Percentiles rank a stretch among this genome's conserved stretches.
phyloP scores from a whole-genome alignment of 2,888 invertebrate species.

The Quadroppia sp. region DNA sequence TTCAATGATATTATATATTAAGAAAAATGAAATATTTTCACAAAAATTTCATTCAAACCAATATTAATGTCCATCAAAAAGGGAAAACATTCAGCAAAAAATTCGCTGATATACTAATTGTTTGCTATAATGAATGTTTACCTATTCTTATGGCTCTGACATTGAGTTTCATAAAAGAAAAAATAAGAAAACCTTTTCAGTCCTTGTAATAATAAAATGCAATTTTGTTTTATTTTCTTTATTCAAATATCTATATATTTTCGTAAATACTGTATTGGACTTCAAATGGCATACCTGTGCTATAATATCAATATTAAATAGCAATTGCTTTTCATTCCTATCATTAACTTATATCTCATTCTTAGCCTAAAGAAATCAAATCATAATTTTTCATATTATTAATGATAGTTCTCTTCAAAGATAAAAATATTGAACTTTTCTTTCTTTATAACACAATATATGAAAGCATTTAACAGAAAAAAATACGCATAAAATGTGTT shows the following conservation, averaged over 20 bases:
- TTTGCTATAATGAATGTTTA: neutral
- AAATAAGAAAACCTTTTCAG: neutral
- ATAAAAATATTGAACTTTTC: neutral
- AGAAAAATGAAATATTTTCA: no score
- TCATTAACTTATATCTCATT: slow-evolving; percentile 5
- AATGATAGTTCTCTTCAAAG: neutral
- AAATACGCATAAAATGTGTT: no score
- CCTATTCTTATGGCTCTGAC: slow-evolving; percentile 1
- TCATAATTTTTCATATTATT: neutral
- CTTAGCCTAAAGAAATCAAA: slow-evolving; percentile 13
- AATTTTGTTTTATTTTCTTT: neutral
- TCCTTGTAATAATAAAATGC: slow-evolving; percentile 11
- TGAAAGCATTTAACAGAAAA: no score
- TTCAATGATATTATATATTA: no score
- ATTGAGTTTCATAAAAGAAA: neutral
- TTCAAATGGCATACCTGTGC: neutral
- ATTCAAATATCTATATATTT: neutral
- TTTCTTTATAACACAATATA: no score
- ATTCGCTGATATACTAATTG: slow-evolving; percentile 14
- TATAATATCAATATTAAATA: neutral
- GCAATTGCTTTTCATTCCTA: neutral
- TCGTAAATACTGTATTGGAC: neutral
- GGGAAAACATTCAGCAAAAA: no score
- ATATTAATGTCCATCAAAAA: no score
- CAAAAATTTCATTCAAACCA: no score